These are phyloP conservation scores for Diprion similis DNA, from an alignment of 1,140 invertebrate genomes.

Conservation along the genomic window DNA sequence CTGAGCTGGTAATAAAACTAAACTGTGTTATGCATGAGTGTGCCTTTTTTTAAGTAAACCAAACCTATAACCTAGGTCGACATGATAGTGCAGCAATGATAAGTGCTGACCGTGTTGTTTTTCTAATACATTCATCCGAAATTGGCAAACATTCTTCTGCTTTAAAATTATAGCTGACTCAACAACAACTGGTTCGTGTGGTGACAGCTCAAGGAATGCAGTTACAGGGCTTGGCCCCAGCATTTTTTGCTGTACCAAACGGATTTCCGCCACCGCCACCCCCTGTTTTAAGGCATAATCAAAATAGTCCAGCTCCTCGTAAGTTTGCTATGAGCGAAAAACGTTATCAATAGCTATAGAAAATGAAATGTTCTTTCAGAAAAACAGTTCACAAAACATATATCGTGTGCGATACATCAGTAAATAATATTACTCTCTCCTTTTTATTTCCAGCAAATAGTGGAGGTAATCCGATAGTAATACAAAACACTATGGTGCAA, in stretches of 20 bases:
- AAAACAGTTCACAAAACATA: neutral
- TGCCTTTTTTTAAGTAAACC: too few species aligned
- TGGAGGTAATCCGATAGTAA: conserved; percentile 54
- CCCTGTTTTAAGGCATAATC: conserved; percentile 58
- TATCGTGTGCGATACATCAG: neutral
- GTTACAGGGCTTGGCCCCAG: conserved; percentile 55
- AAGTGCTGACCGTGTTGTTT: neutral
- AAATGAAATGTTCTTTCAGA: conserved; percentile 12
- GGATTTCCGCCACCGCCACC: conserved; percentile 56
- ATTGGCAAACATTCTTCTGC: neutral
- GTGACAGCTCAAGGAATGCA: conserved; percentile 60
- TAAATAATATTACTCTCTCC: neutral
- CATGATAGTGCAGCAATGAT: neutral
- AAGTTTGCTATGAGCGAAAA: conserved; percentile 28
- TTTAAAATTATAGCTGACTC: conserved; percentile 52
- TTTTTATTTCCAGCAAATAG: conserved; percentile 45
- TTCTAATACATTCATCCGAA: neutral
- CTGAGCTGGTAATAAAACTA: too few species aligned
- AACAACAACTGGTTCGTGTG: conserved; percentile 58
- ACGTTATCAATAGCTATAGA: too few species aligned
- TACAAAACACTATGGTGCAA: conserved; percentile 60
- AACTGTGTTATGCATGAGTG: too few species aligned
- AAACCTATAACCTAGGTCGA: neutral
- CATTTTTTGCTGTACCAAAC: conserved; percentile 60
- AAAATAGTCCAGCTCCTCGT: conserved; percentile 58